Base-by-base conservation (phyloP, 2,888 invertebrate species). In the Halictus quadricinctus region DNA sequence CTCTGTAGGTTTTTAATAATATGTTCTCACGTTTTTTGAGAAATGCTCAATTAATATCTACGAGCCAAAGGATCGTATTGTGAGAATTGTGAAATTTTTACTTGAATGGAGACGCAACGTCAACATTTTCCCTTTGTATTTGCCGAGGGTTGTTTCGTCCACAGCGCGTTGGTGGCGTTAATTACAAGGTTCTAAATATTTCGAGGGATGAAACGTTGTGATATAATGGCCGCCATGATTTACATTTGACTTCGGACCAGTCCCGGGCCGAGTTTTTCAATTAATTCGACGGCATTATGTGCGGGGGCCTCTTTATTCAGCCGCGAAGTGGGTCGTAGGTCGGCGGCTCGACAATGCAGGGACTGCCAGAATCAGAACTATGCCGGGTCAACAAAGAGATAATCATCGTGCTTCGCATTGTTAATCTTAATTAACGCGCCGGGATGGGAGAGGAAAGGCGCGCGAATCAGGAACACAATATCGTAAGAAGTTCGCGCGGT, bases 351-450 rank as follows among this genome's bases (percentile, higher is more conserved):
- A 88, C 88, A 89, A 89, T 89, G 80, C 82, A 41, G 64, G 25
- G 76, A 75, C 83, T 66, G 83, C 83, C 79, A 83, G 87, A 82
- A 89, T 87, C 81, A 76, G 83, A 85, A 89, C 87, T 84, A 89
- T 84, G 88, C 88, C 81, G 87, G 80, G 64, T 79, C 80, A 79
- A 88, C 88, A 83, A 89, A 88, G 88, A 88, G 84, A 89, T 89
- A 86, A 89, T 89, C 80, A 80, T 84, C 88, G 81, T 79, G 80
- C 84, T 84, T 86, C 83, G 81, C 80, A 89, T 89, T 89, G 89
- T 88, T 89, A 89, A 89, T 88, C 86, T 88, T 89, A 89, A 88
- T 89, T 89, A 89, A 88, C 85, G 74, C 70, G 74, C 50, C 77
- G 81, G 58, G 29, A 29, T n/a, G 7, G 64, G 18, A 18, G 64